These are phyloP conservation scores for Spongilla lacustris DNA, from an alignment of 37 sponge, comb jelly and placozoan species.

Conservation along the genomic window DNA sequence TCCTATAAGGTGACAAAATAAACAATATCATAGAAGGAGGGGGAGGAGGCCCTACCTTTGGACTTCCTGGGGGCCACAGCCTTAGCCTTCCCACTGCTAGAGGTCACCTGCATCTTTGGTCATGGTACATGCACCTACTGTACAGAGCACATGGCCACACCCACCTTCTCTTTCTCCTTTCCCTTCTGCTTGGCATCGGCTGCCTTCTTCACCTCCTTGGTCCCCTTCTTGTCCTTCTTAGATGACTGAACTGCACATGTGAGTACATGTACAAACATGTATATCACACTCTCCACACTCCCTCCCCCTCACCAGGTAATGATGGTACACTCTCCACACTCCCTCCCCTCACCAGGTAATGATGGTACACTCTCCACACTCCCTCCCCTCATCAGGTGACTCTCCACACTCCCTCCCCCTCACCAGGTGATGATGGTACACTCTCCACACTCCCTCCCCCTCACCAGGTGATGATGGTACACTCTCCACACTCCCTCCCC, in stretches of 20 bases:
- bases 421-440: too few relatives aligned
- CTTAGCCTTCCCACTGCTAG: slow-evolving; percentile 16
- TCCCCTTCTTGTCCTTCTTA: slow-evolving; percentile 13
- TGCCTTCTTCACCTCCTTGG: slow-evolving; percentile 3
- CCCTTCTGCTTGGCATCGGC: slow-evolving; percentile 4
- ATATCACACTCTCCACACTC: too few relatives aligned
- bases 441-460: too few relatives aligned
- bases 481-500: too few relatives aligned
- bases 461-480: too few relatives aligned
- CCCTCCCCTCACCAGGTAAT: too few relatives aligned
- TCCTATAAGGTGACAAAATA: neutral
- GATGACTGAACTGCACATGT: neutral
- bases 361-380: too few relatives aligned
- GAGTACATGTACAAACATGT: neutral
- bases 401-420: too few relatives aligned
- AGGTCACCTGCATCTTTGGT: neutral
- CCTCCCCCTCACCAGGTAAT: too few relatives aligned
- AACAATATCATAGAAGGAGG: neutral
- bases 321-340: too few relatives aligned
- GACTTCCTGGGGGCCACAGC: slow-evolving; percentile 3
- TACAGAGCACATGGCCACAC: neutral
- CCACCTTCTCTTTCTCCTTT: slow-evolving; percentile 14
- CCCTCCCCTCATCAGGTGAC: too few relatives aligned
- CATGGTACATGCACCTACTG: neutral
- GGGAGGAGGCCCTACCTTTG: slow-evolving; percentile 1